Conservation (phyloP, 1,140 invertebrate genomes). For the Muscidifurax raptorellus region DNA sequence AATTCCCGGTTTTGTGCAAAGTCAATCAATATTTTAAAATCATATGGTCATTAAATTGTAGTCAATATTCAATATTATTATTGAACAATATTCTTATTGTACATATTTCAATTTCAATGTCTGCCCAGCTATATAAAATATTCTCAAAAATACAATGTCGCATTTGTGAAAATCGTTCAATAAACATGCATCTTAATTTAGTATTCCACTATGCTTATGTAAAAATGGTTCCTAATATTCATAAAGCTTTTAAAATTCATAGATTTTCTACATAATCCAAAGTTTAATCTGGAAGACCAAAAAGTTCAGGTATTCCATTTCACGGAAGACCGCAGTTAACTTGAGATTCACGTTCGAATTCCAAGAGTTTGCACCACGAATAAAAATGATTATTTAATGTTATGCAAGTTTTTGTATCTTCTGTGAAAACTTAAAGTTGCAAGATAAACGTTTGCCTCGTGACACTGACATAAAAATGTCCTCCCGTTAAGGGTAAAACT, state of each 20-base stretch:
- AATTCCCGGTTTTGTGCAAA: too few relatives aligned
- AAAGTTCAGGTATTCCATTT: background rate
- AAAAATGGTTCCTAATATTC: background rate
- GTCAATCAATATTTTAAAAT: too few relatives aligned
- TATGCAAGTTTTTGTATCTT: too few relatives aligned
- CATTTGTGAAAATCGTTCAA: too few relatives aligned
- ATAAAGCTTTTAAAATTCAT: constrained; percentile 1
- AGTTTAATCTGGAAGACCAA: background rate
- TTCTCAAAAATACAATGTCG: too few relatives aligned
- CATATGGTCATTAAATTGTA: too few relatives aligned
- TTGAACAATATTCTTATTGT: too few relatives aligned
- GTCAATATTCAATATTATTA: too few relatives aligned
- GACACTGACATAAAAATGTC: background rate
- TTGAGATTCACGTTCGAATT: background rate
- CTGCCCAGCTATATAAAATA: too few relatives aligned
- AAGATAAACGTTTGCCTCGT: too few relatives aligned
- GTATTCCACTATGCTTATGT: background rate
- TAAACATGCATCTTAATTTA: background rate
- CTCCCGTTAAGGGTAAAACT: background rate
- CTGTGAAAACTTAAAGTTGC: too few relatives aligned
- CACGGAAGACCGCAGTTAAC: background rate
- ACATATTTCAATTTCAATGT: too few relatives aligned
- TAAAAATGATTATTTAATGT: constrained; percentile 10
- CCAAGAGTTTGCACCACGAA: background rate
- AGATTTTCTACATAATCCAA: background rate